Conservation (phyloP, 2,888 invertebrate species). For the Helicoverpa assulta region DNA sequence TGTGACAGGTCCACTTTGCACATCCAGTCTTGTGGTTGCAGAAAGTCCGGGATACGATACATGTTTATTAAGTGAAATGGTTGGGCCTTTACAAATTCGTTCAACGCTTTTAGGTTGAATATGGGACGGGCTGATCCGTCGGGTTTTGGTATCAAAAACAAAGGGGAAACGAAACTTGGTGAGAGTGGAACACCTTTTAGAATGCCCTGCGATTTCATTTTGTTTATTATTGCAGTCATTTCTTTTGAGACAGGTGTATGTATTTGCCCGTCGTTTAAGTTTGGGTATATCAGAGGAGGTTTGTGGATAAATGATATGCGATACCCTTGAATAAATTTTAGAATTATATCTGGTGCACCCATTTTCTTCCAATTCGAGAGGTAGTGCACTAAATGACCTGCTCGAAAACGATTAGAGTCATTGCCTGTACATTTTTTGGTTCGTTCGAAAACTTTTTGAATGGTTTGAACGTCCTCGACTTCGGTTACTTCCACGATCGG, state of each 20-base stretch:
- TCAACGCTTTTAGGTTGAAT: conserved; percentile 10
- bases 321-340: conserved; percentile 10
- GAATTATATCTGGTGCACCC: not conserved
- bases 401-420: conserved; percentile 1
- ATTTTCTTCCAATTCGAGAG: conserved; percentile 3
- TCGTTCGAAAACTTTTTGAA: not conserved
- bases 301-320: conserved; percentile 4
- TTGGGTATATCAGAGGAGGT: conserved; percentile 4
- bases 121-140: conserved; percentile 16
- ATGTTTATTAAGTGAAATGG: conserved; percentile 13
- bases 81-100: conserved; percentile 6
- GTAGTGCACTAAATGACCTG: conserved; percentile 7
- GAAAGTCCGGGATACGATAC: conserved; percentile 12
- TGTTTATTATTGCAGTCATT: not conserved
- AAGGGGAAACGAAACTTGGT: conserved; percentile 45
- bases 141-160: conserved; percentile 14
- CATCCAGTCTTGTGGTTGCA: conserved; percentile 19
- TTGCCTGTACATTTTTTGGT: conserved; percentile 6
- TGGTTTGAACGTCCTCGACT: not conserved
- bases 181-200: conserved; percentile 12
- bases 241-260: conserved; percentile 1
- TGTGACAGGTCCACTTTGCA: conserved; percentile 7
- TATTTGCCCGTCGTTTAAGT: not conserved
- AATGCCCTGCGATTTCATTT: conserved; percentile 9
- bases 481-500: conserved; percentile 5